phyloP scores from a whole-genome alignment of 2,888 invertebrate species.

The Tiliacea aurago region DNA sequence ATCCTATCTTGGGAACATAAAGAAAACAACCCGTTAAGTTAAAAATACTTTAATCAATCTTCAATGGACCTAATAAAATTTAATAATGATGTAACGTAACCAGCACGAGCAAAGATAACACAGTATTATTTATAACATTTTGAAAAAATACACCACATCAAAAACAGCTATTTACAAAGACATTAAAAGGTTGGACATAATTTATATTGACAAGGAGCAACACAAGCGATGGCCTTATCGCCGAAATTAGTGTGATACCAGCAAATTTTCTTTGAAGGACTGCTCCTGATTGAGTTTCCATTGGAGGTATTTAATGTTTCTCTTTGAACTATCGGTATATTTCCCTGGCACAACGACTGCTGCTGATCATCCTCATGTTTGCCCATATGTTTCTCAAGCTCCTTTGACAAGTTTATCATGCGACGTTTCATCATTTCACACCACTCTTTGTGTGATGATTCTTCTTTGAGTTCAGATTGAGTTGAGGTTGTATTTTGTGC shows the following conservation, averaged over 20 bases:
- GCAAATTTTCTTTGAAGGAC: slow-evolving; percentile 18
- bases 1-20: no score
- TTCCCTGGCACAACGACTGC: neutral
- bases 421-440: slow-evolving; percentile 27
- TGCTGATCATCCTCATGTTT: slow-evolving; percentile 10
- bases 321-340: neutral
- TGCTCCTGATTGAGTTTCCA: neutral
- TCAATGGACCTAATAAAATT: neutral
- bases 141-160: neutral
- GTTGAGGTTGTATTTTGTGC: neutral
- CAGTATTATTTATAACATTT: neutral
- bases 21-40: slow-evolving; percentile 2
- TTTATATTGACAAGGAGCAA: slow-evolving; percentile 22
- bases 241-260: slow-evolving; percentile 37
- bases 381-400: slow-evolving; percentile 20
- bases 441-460: slow-evolving; percentile 13
- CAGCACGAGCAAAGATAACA: neutral
- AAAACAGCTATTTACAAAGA: neutral
- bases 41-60: slow-evolving; percentile 10
- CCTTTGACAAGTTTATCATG: slow-evolving; percentile 31
- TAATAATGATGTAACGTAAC: neutral
- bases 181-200: neutral
- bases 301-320: neutral
- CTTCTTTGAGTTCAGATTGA: neutral
- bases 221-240: slow-evolving; percentile 19